Percentiles rank a stretch among this genome's conserved stretches.
Conservation (phyloP, 1,140 invertebrate genomes). For the Papilio dardanus region DNA sequence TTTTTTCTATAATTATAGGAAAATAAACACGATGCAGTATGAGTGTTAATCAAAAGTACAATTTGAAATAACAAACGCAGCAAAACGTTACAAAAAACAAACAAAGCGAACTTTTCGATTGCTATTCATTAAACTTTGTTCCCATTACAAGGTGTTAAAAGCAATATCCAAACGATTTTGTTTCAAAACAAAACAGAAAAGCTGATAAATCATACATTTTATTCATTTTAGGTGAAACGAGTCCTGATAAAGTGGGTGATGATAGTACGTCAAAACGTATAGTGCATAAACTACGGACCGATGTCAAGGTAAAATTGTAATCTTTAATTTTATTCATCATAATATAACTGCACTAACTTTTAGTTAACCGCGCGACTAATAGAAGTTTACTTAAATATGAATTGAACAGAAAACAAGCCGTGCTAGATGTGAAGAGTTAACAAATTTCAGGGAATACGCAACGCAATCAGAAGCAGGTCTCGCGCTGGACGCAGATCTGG, state of each 20-base stretch:
- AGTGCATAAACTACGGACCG: constrained; percentile 90
- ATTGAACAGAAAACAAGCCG: too few species aligned
- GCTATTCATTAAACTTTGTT: neutral
- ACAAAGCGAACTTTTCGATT: neutral
- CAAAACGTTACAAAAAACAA: neutral
- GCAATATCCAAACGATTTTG: neutral
- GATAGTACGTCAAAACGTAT: constrained; percentile 88
- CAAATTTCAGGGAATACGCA: constrained; percentile 80
- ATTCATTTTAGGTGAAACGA: constrained; percentile 86
- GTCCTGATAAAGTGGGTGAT: constrained; percentile 83
- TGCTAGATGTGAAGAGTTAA: too few species aligned
- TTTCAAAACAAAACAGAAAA: neutral
- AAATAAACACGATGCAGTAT: neutral
- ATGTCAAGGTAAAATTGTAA: constrained; percentile 89
- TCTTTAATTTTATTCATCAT: neutral
- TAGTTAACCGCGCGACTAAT: too few species aligned
- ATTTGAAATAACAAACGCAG: neutral
- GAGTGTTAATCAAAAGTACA: neutral
- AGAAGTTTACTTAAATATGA: too few species aligned
- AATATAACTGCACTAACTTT: too few species aligned
- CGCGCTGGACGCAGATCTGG: constrained; percentile 82
- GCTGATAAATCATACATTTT: constrained; percentile 32
- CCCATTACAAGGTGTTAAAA: neutral
- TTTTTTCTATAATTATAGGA: neutral
- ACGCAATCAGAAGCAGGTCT: constrained; percentile 81